phyloP scores from a whole-genome alignment of 2,113 vertebrate genomes.

The Petrocephalus zakoni region DNA sequence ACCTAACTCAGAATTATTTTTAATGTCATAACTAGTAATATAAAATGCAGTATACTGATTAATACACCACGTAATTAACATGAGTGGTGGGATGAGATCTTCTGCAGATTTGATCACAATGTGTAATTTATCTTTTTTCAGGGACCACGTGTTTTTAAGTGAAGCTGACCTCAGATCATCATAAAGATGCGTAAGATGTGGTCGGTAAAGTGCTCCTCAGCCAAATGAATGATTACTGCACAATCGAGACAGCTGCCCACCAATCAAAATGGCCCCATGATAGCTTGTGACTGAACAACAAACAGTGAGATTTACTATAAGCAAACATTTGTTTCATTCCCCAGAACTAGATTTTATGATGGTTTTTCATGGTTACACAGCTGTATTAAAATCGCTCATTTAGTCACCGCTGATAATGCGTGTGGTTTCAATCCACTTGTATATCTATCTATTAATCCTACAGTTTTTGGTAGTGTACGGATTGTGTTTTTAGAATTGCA shows the following conservation, averaged over 20 bases:
- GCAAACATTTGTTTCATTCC: not conserved
- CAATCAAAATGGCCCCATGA: not conserved
- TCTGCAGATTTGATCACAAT: not conserved
- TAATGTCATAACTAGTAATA: conserved; percentile 8
- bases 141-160: not conserved
- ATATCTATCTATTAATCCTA: not conserved
- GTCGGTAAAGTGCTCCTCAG: not conserved
- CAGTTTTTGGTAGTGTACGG: not conserved
- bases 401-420: not conserved
- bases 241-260: not conserved
- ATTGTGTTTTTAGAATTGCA: not conserved
- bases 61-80: conserved; percentile 30
- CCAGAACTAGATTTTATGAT: not conserved
- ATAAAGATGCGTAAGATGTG: not conserved
- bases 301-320: not conserved
- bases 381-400: not conserved
- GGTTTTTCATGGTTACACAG: not conserved
- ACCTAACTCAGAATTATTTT: not conserved
- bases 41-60: conserved; percentile 27
- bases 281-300: not conserved
- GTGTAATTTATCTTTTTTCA: not conserved
- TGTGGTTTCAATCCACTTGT: not conserved
- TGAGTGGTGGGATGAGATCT: not conserved
- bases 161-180: not conserved
- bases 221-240: not conserved